Base-by-base conservation (phyloP, 1,140 invertebrate genomes). In the Tachypleus tridentatus region DNA sequence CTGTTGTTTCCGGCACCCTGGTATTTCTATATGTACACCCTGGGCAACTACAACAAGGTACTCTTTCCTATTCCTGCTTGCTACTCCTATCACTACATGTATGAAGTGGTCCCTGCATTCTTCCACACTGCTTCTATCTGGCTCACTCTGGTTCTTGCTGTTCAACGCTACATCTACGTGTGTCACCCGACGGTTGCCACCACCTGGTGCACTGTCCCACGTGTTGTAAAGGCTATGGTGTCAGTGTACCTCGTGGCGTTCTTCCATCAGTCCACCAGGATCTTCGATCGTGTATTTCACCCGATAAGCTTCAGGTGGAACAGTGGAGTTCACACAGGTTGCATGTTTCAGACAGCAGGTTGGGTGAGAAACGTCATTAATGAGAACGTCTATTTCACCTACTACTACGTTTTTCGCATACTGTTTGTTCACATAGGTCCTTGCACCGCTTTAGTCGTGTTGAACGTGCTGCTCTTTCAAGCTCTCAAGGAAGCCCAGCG, bases 101-200 rank as follows among this genome's bases (percentile, higher is more conserved):
- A 87, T 72, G 88, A 90, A 63, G 67, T 75, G 0, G 69, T 94
- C 67, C 91, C 92, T 3, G 88, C 88, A 47, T 83, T 93, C 73
- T 94, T 93, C 76, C 92, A 94, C 79, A 94, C 91, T 3, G 88
- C 91, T 1, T 93, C 89, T 65, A 92, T 94, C 58, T 94, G 91
- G 89, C 77, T 94, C 65, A 94, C 91, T 0, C 76, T 94, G 64
- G 86, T 88, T 3, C 77, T 95, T 51, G 91, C 91, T 4, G 85
- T 90, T 3, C 92, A 95, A 78, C 80, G 89, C 62, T 94, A 93
- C 77, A 91, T 94, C 66, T 94, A 93, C 77, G 89, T 94, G 0
- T 94, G 91, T 72, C 90, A 93, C 75, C 88, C 89, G 4, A 86
- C 88, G 2, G 82, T 87, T 64, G 91, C 91, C 0, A 81, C 84